Base-by-base conservation (phyloP, 2,113 vertebrate genomes). In the Anhinga anhinga region DNA sequence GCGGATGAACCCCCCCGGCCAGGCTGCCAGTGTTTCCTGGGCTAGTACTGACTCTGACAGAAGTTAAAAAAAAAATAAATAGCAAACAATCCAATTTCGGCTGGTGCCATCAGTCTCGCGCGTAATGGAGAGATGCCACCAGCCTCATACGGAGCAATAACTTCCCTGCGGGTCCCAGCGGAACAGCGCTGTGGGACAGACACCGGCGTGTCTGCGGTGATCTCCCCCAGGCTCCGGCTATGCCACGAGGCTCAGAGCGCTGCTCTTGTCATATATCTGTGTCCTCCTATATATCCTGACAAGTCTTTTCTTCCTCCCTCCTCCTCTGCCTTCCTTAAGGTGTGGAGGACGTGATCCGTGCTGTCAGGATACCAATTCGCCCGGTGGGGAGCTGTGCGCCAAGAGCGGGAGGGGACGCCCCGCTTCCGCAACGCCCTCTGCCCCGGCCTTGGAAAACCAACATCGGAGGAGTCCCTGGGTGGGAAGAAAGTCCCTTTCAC, bases 61-160 rank as follows among this genome's bases (percentile, higher is more conserved):
- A 97, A 97, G 94, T 92, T 94, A 93, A 97, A 97, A 97, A 96
- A 82, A 82, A 53, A 95, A 98, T 89, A 97, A 98, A 97, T 89
- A 97, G 96, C 83, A 59, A 97, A 95, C 94, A 96, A 98, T 96
- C 96, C 95, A 94, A 93, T 97, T 98, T 95, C 76, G 94, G 95
- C 93, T 77, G 89, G 77, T 89, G 96, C 94, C 65, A 95, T 98
- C 97, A 80, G 97, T 95, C 96, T 97, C 65, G 12, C 0, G 0
- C 10, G 63, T 96, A 92, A 96, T 65, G 78, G 96, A 96, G 96
- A 96, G 95, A 91, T 95, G 95, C 93, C 97, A 97, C 92, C 97
- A 94, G 93, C 96, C 97, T 97, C 97, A 97, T 82, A 90, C n/a
- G 91, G 96, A 98, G 98, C 97, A 98, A 93, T 97, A 97, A 98